These are phyloP conservation scores for Polypedilum pembai DNA, from an alignment of 1,140 invertebrate genomes.

Conservation along the genomic window DNA sequence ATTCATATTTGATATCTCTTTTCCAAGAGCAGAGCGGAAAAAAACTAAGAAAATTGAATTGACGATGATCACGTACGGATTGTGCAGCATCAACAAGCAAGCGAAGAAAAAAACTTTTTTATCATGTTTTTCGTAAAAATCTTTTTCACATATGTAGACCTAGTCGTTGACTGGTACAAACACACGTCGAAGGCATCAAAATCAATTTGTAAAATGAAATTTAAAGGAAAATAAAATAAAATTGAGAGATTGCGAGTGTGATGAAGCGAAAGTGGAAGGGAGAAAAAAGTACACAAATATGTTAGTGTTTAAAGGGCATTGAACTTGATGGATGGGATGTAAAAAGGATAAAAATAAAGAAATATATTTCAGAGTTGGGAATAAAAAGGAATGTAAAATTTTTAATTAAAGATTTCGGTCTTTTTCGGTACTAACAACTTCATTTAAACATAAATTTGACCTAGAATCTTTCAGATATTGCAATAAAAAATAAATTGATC, in stretches of 20 bases:
- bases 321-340: not conserved
- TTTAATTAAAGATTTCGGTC: no score
- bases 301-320: not conserved
- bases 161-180: not conserved
- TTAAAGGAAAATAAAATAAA: not conserved
- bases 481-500: no score
- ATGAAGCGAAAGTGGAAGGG: not conserved
- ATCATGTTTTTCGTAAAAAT: not conserved
- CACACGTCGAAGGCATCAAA: slow-evolving; percentile 16
- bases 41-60: not conserved
- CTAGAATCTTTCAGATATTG: no score
- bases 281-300: not conserved
- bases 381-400: no score
- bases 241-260: not conserved
- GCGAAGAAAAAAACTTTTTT: not conserved
- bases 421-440: no score
- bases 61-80: slow-evolving; percentile 1
- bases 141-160: not conserved
- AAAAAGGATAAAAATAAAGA: no score
- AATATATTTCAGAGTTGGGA: no score
- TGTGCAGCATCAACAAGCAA: slow-evolving; percentile 4
- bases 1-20: no score
- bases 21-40: not conserved
- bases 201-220: slow-evolving; percentile 19
- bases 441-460: no score